These are phyloP conservation scores for Poecilobothrus nobilitatus DNA, from an alignment of 2,888 invertebrate genomes.

Conservation along the genomic window DNA sequence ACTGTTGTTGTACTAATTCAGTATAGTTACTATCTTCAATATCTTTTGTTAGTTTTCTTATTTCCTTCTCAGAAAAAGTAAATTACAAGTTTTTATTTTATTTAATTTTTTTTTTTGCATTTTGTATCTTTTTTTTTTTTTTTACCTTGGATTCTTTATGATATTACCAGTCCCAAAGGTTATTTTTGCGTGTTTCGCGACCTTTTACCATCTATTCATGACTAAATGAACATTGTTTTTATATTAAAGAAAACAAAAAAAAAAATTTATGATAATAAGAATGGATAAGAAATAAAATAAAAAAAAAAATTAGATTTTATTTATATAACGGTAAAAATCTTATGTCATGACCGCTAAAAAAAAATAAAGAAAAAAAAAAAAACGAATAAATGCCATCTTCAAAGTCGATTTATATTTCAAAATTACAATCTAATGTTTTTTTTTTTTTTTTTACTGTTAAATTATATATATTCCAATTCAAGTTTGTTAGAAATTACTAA, in stretches of 20 bases:
- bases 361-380: not conserved
- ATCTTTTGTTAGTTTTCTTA: not conserved
- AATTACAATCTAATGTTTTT: not conserved
- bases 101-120: too few relatives aligned
- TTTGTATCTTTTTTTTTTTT: not conserved
- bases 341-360: not conserved
- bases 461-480: not conserved
- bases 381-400: not conserved
- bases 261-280: too few relatives aligned
- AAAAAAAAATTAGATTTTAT: not conserved
- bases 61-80: not conserved
- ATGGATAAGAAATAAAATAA: not conserved
- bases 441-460: not conserved
- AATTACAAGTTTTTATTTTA: not conserved
- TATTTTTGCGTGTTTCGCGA: conserved; percentile 24
- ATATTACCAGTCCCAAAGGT: conserved; percentile 23
- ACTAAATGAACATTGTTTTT: not conserved
- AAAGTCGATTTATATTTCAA: not conserved
- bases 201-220: conserved; percentile 17
- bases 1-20: not conserved
- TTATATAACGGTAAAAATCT: conserved; percentile 6
- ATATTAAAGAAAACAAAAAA: not conserved
- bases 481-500: too few relatives aligned
- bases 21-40: not conserved
- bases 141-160: conserved; percentile 19